Conservation (phyloP, 2,113 vertebrate genomes). For the Uropsilus gracilis region DNA sequence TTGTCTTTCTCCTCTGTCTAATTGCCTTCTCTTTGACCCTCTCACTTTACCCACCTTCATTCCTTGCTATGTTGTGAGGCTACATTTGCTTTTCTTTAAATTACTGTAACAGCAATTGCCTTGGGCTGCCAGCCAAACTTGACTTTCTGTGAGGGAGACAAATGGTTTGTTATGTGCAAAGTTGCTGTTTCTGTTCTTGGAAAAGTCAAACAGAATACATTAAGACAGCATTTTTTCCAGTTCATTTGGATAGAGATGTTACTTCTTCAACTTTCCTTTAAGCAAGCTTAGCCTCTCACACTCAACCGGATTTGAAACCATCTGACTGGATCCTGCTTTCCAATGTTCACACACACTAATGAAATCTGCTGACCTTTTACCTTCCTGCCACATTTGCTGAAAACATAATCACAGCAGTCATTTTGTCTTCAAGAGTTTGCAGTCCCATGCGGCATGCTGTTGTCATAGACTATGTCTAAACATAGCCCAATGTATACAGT, state of each 20-base stretch:
- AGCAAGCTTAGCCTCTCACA: constrained; percentile 25
- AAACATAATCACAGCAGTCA: background rate
- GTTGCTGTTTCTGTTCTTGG: constrained; percentile 62
- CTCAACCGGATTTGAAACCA: background rate
- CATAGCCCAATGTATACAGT: background rate
- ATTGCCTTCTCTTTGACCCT: background rate
- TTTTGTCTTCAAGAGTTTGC: constrained; percentile 2
- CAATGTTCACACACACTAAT: background rate
- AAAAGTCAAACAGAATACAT: constrained; percentile 66
- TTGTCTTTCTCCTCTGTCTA: background rate
- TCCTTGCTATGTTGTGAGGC: background rate
- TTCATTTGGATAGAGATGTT: constrained; percentile 67
- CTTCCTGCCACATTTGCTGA: constrained; percentile 18
- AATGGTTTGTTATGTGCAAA: constrained; percentile 63
- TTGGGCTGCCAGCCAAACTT: constrained; percentile 59
- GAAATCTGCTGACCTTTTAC: background rate
- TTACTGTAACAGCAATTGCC: constrained; percentile 62
- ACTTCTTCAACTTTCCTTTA: constrained; percentile 33
- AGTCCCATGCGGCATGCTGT: background rate
- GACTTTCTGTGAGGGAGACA: constrained; percentile 43
- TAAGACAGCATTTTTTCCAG: constrained; percentile 64
- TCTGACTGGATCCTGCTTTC: background rate
- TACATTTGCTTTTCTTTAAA: constrained; percentile 54
- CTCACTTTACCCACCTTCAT: background rate
- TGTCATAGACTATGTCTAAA: background rate